Evolutionary conservation across 2,113 vertebrate species (phyloP).

Genomic region (Cyprinodon variegatus): DNA sequence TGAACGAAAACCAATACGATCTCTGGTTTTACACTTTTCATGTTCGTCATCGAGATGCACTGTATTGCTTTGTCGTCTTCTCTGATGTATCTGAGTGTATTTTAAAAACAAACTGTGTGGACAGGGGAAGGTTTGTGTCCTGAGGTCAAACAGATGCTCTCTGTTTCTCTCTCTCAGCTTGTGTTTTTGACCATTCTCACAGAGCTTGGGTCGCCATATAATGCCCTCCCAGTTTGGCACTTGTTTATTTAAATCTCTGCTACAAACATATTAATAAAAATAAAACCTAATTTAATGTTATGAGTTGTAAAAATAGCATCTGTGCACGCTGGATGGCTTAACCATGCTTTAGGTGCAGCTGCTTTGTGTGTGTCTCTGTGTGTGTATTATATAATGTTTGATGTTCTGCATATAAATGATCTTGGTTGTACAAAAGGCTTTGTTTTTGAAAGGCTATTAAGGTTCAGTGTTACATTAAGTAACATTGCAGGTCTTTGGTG

Average conservation of each 20-base stretch:
- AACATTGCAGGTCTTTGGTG: slow-evolving; percentile 4
- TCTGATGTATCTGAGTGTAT: background rate
- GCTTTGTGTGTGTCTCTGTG: slow-evolving; percentile 38
- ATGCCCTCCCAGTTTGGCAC: slow-evolving; percentile 38
- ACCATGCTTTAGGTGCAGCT: slow-evolving; percentile 33
- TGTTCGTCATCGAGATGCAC: background rate
- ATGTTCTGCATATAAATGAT: slow-evolving; percentile 73
- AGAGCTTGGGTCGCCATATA: slow-evolving; percentile 41
- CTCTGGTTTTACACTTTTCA: background rate
- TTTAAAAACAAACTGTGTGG: background rate
- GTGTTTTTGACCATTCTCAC: slow-evolving; percentile 26
- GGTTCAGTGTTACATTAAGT: slow-evolving; percentile 27
- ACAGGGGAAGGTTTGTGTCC: slow-evolving; percentile 27
- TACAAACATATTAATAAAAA: background rate
- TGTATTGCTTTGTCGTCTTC: background rate
- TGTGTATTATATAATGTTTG: slow-evolving; percentile 62
- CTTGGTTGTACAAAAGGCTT: slow-evolving; percentile 69
- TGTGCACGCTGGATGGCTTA: slow-evolving; percentile 31
- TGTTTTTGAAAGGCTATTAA: slow-evolving; percentile 55
- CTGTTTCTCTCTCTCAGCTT: slow-evolving; percentile 29
- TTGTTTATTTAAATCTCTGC: slow-evolving; percentile 11
- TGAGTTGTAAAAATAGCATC: slow-evolving; percentile 47
- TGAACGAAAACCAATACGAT: background rate
- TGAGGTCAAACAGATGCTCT: slow-evolving; percentile 50
- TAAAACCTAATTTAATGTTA: background rate